These are phyloP conservation scores for Xiphorhynchus erythropygius DNA, from an alignment of 2,797 vertebrate genomes.

Conservation along the genomic window DNA sequence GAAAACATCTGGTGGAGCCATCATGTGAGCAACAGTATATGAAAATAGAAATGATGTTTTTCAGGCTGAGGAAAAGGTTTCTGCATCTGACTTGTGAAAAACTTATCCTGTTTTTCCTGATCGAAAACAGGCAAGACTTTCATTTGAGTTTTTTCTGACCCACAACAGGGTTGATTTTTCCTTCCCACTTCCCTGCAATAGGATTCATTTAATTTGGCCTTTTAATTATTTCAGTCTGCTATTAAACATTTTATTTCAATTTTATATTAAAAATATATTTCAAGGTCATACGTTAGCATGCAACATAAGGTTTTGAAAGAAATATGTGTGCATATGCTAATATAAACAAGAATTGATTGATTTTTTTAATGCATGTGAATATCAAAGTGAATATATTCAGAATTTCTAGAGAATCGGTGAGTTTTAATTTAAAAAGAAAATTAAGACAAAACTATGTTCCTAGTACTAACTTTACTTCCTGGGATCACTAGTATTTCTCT, in stretches of 20 bases:
- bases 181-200: background rate
- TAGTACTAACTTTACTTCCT: background rate
- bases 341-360: background rate
- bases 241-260: background rate
- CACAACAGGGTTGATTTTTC: background rate
- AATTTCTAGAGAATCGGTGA: background rate
- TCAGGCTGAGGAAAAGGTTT: background rate
- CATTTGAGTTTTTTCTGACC: background rate
- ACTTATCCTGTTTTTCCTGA: background rate
- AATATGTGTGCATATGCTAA: background rate
- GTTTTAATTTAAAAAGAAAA: background rate
- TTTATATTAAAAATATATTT: background rate
- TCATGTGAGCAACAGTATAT: background rate
- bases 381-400: background rate
- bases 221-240: background rate
- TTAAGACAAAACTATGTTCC: background rate
- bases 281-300: background rate
- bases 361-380: background rate
- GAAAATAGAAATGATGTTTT: background rate
- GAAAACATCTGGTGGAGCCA: background rate
- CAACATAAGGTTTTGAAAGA: background rate
- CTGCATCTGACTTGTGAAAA: background rate
- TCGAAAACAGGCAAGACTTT: background rate
- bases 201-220: background rate
- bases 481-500: background rate